Conservation (phyloP, 2,888 invertebrate species). For the Therioaphis trifolii region DNA sequence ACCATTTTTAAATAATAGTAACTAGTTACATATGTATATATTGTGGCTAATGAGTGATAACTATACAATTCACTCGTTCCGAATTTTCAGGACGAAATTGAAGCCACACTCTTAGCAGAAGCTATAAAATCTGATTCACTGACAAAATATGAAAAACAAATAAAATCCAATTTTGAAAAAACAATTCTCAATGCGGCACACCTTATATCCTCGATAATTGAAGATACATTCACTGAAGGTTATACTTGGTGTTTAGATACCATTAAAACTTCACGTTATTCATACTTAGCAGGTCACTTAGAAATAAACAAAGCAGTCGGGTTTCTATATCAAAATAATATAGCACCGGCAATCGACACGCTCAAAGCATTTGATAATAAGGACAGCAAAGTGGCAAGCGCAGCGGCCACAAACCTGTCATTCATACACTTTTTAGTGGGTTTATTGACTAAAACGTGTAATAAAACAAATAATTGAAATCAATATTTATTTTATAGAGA, state of each 20-base stretch:
- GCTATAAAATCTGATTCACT: constrained; percentile 83
- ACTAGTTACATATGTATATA: no score
- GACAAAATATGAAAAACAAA: constrained; percentile 78
- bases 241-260: constrained; percentile 92
- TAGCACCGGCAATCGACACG: constrained; percentile 81
- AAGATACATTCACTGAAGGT: constrained; percentile 72
- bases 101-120: constrained; percentile 72
- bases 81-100: constrained; percentile 59
- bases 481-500: constrained; percentile 72
- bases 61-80: no score
- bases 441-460: not conserved
- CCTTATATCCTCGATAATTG: constrained; percentile 87
- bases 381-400: constrained; percentile 84
- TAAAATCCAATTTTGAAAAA: constrained; percentile 81
- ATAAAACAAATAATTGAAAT: not conserved
- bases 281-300: constrained; percentile 84
- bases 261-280: constrained; percentile 89
- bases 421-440: constrained; percentile 83
- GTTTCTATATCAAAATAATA: constrained; percentile 83
- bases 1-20: no score
- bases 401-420: constrained; percentile 86
- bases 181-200: constrained; percentile 87
- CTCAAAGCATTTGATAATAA: constrained; percentile 88
- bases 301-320: constrained; percentile 92
- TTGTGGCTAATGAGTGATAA: no score